phyloP scores from a whole-genome alignment of 1,140 invertebrate genomes.

The Acromyrmex echinatior region DNA sequence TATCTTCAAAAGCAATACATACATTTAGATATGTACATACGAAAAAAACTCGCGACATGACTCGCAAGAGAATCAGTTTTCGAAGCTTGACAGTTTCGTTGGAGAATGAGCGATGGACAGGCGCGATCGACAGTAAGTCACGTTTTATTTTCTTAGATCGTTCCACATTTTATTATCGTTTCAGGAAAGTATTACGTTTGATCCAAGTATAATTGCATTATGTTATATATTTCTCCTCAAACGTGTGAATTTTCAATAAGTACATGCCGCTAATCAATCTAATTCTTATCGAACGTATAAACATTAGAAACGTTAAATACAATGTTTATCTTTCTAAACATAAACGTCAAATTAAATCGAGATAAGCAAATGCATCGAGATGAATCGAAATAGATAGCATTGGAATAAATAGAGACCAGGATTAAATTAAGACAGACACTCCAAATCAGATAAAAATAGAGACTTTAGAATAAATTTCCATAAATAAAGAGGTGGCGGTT shows the following conservation, averaged over 20 bases:
- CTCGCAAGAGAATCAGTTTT: conserved; percentile 35
- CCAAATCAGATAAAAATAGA: conserved; percentile 40
- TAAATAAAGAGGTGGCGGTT: conserved; percentile 1
- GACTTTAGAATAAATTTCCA: conserved; percentile 9
- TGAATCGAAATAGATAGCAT: conserved; percentile 38
- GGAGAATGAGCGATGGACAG: conserved; percentile 18
- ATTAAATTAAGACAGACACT: conserved; percentile 42
- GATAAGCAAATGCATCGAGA: conserved; percentile 14
- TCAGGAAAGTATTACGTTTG: conserved; percentile 10
- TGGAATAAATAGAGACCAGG: conserved; percentile 16
- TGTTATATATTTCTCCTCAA: background rate
- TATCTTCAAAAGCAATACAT: background rate
- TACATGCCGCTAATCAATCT: background rate
- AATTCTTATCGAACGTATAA: background rate
- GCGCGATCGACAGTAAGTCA: conserved; percentile 61
- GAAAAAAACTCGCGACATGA: conserved; percentile 36
- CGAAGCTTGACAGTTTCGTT: conserved; percentile 57
- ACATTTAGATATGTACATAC: background rate
- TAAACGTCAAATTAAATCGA: conserved; percentile 26
- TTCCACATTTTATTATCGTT: background rate
- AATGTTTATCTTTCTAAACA: conserved; percentile 27
- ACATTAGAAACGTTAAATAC: background rate
- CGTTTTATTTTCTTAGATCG: conserved; percentile 57
- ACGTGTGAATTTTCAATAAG: background rate
- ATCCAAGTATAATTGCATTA: background rate